phyloP scores from a whole-genome alignment of 1,140 invertebrate species.

The Drosophila kikkawai region DNA sequence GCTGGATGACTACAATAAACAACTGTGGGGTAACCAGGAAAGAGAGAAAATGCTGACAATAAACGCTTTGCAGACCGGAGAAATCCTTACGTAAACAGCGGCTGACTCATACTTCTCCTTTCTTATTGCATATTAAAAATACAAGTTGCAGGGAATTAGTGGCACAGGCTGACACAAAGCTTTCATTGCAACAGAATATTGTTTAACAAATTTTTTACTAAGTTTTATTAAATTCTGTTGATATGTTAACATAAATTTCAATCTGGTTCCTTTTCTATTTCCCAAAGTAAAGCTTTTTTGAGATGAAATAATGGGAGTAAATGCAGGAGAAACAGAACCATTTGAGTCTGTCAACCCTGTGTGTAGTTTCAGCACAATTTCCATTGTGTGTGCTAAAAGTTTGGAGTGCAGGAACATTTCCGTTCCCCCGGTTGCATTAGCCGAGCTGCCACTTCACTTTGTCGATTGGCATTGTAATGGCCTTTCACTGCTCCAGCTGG shows the following conservation, averaged over 20 bases:
- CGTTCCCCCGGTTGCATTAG: constrained; percentile 35
- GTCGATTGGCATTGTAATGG: constrained; percentile 76
- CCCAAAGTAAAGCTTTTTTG: not conserved
- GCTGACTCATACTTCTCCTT: constrained; percentile 29
- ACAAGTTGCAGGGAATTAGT: constrained; percentile 33
- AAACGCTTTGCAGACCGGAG: constrained; percentile 17
- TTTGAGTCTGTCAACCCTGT: constrained; percentile 19
- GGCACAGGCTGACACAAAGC: not conserved
- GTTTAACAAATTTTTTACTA: not conserved
- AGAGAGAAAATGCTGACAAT: constrained; percentile 35
- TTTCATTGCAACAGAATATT: too few species aligned
- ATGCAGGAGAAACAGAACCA: not conserved
- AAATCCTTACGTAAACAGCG: constrained; percentile 47
- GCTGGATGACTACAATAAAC: constrained; percentile 25
- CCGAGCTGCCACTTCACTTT: constrained; percentile 64
- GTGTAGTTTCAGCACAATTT: constrained; percentile 49
- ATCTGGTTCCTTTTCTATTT: not conserved
- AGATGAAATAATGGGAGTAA: not conserved
- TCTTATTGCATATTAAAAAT: constrained; percentile 48
- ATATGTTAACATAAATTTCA: not conserved
- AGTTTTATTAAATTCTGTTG: too few species aligned
- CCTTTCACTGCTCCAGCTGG: constrained; percentile 49
- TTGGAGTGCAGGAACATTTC: constrained; percentile 46
- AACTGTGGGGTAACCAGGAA: constrained; percentile 25
- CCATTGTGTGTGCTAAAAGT: constrained; percentile 52